Conservation (phyloP, 2,888 invertebrate genomes). For the Cinara cedri region DNA sequence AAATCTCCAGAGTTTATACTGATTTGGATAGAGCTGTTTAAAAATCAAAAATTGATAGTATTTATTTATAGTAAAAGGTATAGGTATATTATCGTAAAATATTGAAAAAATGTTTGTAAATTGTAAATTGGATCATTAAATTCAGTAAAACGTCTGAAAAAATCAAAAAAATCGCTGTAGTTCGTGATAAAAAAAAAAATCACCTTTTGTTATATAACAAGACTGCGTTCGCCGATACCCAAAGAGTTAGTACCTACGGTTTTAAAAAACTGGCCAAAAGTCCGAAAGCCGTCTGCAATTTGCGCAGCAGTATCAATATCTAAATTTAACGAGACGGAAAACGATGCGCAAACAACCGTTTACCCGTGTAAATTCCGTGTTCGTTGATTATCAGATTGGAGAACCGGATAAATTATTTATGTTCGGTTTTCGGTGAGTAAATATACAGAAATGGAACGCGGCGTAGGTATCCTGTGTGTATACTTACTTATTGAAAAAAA, state of each 20-base stretch:
- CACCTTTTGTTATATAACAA: no score
- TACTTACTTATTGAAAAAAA: slow-evolving; percentile 48
- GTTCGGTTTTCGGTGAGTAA: slow-evolving; percentile 26
- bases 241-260: no score
- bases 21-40: no score
- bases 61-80: no score
- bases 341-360: not conserved
- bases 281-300: not conserved
- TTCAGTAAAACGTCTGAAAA: no score
- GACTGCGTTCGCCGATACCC: no score
- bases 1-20: no score
- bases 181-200: not conserved
- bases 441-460: slow-evolving; percentile 5
- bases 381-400: slow-evolving; percentile 45
- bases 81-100: no score
- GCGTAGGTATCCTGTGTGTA: not conserved
- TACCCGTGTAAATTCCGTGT: slow-evolving; percentile 44
- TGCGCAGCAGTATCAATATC: not conserved
- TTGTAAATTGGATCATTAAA: no score
- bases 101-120: no score
- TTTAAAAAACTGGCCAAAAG: not conserved
- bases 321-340: not conserved
- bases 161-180: no score
- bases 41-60: no score
- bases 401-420: slow-evolving; percentile 52